phyloP scores from a whole-genome alignment of 2,888 invertebrate genomes.

The Sisyra nigra region DNA sequence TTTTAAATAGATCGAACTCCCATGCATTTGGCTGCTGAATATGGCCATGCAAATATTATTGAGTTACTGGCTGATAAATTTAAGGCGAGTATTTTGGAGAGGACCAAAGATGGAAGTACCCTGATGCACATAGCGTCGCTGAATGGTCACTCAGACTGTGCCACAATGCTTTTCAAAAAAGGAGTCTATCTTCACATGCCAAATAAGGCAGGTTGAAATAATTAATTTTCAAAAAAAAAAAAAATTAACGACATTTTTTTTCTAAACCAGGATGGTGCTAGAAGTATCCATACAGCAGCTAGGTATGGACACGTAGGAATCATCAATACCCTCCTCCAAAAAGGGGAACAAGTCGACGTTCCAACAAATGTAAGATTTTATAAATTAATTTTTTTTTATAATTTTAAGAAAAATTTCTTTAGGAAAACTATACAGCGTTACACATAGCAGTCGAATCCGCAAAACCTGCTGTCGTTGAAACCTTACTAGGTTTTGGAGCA shows the following conservation, averaged over 20 bases:
- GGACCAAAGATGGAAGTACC: conserved; percentile 96
- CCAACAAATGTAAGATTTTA: conserved; percentile 67
- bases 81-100: conserved; percentile 88
- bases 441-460: conserved; percentile 94
- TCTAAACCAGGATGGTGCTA: conserved; percentile 63
- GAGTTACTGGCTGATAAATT: conserved; percentile 95
- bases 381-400: not conserved
- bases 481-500: conserved; percentile 89
- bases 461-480: conserved; percentile 89
- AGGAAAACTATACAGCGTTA: conserved; percentile 96
- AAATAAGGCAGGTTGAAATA: conserved; percentile 50
- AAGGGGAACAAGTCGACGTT: conserved; percentile 93
- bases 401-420: conserved; percentile 11
- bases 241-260: not conserved
- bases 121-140: conserved; percentile 96
- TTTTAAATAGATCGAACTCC: conserved; percentile 94
- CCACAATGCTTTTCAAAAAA: conserved; percentile 94
- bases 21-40: conserved; percentile 94
- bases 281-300: conserved; percentile 96
- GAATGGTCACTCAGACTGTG: conserved; percentile 95
- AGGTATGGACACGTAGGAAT: conserved; percentile 94
- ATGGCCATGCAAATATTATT: conserved; percentile 89
- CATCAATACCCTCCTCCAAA: conserved; percentile 86
- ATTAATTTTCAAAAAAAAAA: not conserved
- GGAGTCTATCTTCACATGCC: conserved; percentile 99